Evolutionary conservation across 2,113 vertebrate species (phyloP).

Genomic region (Hippocampus abdominalis): DNA sequence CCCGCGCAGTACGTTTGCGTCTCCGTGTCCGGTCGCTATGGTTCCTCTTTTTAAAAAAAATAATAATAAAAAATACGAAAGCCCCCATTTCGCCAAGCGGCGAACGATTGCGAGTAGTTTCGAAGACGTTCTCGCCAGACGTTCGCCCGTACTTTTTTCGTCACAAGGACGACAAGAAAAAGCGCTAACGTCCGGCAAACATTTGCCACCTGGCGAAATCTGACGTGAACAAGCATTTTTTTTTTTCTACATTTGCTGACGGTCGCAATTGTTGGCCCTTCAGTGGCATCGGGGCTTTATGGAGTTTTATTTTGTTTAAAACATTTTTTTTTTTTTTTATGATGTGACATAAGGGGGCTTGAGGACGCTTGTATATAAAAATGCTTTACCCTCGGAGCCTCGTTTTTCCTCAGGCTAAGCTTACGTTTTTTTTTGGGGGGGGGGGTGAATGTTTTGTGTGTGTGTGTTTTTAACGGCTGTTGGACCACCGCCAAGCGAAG

Average conservation of each 20-base stretch:
- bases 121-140: no score
- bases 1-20: slow-evolving; percentile 60
- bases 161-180: no score
- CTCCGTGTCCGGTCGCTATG: neutral
- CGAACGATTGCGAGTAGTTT: no score
- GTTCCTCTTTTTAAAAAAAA: no score
- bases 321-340: neutral
- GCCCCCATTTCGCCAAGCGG: no score
- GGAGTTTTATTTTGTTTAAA: neutral
- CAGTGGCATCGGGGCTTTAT: neutral
- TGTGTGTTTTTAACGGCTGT: slow-evolving; percentile 50
- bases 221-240: no score
- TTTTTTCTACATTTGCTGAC: no score
- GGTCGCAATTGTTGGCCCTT: no score
- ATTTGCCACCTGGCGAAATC: no score
- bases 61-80: no score
- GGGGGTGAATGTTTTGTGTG: slow-evolving; percentile 37
- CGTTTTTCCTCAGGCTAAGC: slow-evolving; percentile 54
- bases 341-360: neutral
- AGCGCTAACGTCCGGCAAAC: no score
- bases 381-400: slow-evolving; percentile 53
- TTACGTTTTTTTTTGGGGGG: slow-evolving; percentile 21
- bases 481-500: slow-evolving; percentile 12
- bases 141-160: no score
- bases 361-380: slow-evolving; percentile 55